Evolutionary conservation across 1,140 invertebrate genomes (phyloP), one percentile per base, ranked within the genome.

Genomic region (Plodia interpunctella): DNA sequence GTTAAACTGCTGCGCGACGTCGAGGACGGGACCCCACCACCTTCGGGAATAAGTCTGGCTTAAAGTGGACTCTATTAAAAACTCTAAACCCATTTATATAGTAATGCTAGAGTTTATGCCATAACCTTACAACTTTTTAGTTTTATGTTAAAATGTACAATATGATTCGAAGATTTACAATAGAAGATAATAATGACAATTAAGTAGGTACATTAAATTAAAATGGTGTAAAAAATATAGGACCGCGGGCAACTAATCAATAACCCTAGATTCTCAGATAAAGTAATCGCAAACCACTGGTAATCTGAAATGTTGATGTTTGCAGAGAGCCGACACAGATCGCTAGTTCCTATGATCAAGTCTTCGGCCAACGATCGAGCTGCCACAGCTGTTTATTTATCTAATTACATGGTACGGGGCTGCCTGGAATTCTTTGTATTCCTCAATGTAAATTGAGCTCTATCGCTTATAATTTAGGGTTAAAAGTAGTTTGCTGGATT

Each of bases 381-480:
- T 55, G 15, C 52, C 5, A 17, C n/a, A 55, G 54, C 54, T 55
- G 54, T 55, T 55, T 55, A 55, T 55, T 38, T 55, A 55, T 38
- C 54, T 55, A 55, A 55, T 55, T 55, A 44, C 54, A 55, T 35
- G 30, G 38, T 44, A 44, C 38, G 15, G 2, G 38, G 38, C 9
- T 32, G 30, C 6, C 38, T 3, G n/a, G 15, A 44, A 44, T 44
- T 44, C 38, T 44, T 44, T 2, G 15, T 15, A 44, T 15, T 44
- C 10, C 13, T n/a, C 13, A 44, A 15, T 5, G 13, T 44, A 1
- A 15, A 15, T 44, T 15, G 13, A 15, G n/a, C 38, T 44, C 2
- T 44, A 44, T 44, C 1, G 38, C 10, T 17, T 44, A 2, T 2
- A 44, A 44, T 17, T 44, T 44, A 44, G 10, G 15, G 38, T 44